Evolutionary conservation across 2,888 invertebrate species (phyloP).

Genomic region (Noctua janthina): DNA sequence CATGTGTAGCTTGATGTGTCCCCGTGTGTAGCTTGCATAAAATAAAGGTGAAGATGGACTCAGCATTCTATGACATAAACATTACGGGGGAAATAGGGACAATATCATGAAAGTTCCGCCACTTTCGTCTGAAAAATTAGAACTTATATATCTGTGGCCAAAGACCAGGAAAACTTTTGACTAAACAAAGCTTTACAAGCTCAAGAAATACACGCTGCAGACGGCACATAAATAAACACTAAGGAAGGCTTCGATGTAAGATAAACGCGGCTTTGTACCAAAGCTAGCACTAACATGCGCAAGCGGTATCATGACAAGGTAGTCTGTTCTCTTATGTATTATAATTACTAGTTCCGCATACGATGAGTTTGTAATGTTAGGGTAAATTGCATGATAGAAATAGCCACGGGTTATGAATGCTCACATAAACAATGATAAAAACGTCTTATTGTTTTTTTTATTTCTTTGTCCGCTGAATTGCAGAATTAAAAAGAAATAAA

Average conservation of each 20-base stretch:
- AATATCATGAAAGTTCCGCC: not conserved
- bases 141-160: not conserved
- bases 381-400: conserved; percentile 40
- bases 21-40: not conserved
- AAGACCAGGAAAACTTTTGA: not conserved
- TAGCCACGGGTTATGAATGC: conserved; percentile 41
- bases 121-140: not conserved
- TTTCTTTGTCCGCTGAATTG: conserved; percentile 8
- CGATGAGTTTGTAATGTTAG: conserved; percentile 23
- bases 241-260: conserved; percentile 40
- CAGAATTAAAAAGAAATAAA: not conserved
- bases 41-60: not conserved
- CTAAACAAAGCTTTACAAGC: not conserved
- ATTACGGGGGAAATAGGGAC: not conserved
- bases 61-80: not conserved
- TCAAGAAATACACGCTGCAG: conserved; percentile 3
- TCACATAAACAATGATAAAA: conserved; percentile 39
- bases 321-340: conserved; percentile 37
- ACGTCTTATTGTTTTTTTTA: conserved; percentile 37
- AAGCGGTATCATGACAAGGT: conserved; percentile 30
- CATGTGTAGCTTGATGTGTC: no score
- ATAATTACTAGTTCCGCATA: conserved; percentile 45
- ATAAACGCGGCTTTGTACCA: conserved; percentile 28
- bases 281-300: conserved; percentile 25
- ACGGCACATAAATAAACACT: conserved; percentile 26